Conservation (phyloP, 2,113 vertebrate species). For the Camelus dromedarius region DNA sequence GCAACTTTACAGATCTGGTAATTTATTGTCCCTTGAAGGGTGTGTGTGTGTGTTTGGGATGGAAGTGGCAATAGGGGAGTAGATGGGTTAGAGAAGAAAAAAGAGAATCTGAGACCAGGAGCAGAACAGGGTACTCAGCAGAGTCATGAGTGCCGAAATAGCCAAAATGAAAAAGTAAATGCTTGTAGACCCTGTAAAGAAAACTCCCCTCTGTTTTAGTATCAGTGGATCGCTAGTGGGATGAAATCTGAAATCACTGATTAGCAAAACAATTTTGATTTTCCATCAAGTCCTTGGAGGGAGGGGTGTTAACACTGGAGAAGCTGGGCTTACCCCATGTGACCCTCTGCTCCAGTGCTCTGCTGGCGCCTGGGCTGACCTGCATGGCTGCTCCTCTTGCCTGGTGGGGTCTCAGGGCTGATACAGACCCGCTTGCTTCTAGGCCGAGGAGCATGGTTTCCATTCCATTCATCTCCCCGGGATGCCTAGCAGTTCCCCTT, state of each 20-base stretch:
- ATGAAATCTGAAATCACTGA: background rate
- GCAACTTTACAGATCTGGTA: background rate
- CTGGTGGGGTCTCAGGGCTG: background rate
- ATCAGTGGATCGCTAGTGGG: background rate
- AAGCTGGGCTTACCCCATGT: background rate
- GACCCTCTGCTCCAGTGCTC: background rate
- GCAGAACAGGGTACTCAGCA: background rate
- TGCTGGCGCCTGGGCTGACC: too few species aligned
- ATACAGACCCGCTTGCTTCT: too few species aligned
- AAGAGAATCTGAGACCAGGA: background rate
- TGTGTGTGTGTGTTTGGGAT: background rate
- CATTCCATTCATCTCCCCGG: background rate
- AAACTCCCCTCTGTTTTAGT: background rate
- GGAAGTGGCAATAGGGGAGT: background rate
- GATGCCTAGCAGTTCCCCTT: background rate
- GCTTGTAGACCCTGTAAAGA: background rate
- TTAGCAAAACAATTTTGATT: background rate
- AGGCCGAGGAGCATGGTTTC: background rate
- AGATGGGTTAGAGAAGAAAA: background rate
- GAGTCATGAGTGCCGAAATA: background rate
- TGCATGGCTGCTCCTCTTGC: background rate
- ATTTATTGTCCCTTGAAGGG: background rate
- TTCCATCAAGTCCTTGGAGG: background rate
- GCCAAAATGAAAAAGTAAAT: background rate
- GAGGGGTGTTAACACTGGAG: accelerated